phyloP scores from a whole-genome alignment of 2,113 vertebrate species.

The Ramphastos sulfuratus region DNA sequence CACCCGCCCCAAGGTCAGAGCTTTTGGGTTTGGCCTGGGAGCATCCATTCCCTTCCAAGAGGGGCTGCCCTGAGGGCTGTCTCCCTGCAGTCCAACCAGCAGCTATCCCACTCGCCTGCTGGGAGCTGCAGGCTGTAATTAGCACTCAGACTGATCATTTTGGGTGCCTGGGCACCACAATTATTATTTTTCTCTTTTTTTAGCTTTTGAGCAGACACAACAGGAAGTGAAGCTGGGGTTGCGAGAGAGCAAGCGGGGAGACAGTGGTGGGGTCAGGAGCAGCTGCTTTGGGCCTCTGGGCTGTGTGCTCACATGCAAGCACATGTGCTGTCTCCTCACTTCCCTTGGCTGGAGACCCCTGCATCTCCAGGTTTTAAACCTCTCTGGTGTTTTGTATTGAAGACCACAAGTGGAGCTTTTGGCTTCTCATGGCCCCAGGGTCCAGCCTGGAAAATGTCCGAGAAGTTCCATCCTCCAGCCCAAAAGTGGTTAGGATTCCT shows the following conservation, averaged over 20 bases:
- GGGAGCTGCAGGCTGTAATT: constrained; percentile 36
- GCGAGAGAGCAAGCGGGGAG: not conserved
- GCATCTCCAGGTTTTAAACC: not conserved
- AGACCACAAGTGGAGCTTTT: not conserved
- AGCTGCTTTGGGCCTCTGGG: not conserved
- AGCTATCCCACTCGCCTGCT: not conserved
- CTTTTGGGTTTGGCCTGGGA: not conserved
- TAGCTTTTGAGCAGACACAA: constrained; percentile 56
- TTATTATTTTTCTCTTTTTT: constrained; percentile 46
- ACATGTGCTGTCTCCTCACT: not conserved
- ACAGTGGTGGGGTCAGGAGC: not conserved
- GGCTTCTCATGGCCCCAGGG: not conserved
- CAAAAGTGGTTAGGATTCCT: not conserved
- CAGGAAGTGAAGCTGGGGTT: constrained; percentile 40
- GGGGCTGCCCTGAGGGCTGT: not conserved
- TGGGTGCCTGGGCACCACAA: not conserved
- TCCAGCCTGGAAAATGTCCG: not conserved
- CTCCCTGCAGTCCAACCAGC: not conserved
- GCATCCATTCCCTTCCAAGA: not conserved
- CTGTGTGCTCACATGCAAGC: not conserved
- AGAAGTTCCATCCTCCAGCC: not conserved
- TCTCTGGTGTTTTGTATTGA: not conserved
- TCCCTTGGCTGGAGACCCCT: not conserved
- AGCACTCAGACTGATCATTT: constrained; percentile 36
- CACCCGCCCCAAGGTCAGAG: not conserved